phyloP scores from a whole-genome alignment of 2,113 vertebrate genomes.

The Myocastor coypus region DNA sequence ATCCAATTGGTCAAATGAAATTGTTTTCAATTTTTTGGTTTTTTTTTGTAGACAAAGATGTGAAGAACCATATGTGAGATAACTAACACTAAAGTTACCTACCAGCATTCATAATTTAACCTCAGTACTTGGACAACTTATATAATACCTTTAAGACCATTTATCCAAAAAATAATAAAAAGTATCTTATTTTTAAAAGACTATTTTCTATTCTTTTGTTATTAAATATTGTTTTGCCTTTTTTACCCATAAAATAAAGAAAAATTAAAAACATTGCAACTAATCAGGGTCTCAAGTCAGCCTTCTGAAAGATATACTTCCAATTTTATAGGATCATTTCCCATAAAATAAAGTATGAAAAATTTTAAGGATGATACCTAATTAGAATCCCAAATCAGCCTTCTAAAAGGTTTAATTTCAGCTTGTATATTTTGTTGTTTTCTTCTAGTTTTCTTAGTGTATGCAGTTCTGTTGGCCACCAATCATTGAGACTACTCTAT shows the following conservation, averaged over 20 bases:
- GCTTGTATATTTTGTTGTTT: background rate
- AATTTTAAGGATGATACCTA: background rate
- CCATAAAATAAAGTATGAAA: background rate
- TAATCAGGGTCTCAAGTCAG: no score
- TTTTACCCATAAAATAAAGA: no score
- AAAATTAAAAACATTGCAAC: no score
- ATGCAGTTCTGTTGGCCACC: background rate
- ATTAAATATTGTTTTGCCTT: no score
- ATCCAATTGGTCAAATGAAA: background rate
- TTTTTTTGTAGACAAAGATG: constrained; percentile 5
- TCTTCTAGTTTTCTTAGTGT: background rate
- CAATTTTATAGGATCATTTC: background rate
- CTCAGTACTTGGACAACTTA: background rate
- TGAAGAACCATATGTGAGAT: background rate
- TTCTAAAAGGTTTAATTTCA: background rate
- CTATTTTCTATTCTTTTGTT: background rate
- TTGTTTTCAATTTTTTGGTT: background rate
- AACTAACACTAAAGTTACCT: background rate
- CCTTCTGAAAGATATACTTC: no score
- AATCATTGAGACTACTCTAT: background rate
- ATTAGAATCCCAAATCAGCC: background rate
- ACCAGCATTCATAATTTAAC: background rate
- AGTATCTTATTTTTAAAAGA: background rate
- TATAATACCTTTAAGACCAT: background rate
- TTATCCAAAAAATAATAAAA: background rate